Evolutionary conservation across 2,888 invertebrate species (phyloP).

Genomic region (Bellardia bayeri): DNA sequence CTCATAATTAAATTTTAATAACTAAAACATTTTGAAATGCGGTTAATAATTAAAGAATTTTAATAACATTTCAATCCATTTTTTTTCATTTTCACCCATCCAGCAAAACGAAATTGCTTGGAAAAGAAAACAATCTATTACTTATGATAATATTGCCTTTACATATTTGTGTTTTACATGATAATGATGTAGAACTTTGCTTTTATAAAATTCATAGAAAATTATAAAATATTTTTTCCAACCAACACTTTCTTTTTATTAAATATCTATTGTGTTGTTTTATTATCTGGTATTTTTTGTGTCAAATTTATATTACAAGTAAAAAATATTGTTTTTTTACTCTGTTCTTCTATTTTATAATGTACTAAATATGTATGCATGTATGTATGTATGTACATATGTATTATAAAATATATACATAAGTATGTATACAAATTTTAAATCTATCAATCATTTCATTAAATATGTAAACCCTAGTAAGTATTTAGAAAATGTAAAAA

Average conservation of each 20-base stretch:
- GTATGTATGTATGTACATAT: no score
- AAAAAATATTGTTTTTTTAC: neutral
- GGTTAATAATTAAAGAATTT: neutral
- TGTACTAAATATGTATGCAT: neutral
- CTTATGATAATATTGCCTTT: neutral
- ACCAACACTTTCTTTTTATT: neutral
- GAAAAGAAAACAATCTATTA: neutral
- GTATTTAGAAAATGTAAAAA: constrained; percentile 2
- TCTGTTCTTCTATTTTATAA: neutral
- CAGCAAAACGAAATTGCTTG: neutral
- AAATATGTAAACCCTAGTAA: constrained; percentile 11
- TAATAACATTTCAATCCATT: neutral
- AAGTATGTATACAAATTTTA: neutral
- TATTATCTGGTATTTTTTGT: neutral
- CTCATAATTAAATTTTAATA: neutral
- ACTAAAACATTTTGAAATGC: no score
- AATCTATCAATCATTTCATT: constrained; percentile 61
- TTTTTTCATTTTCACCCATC: neutral
- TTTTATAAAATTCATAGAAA: neutral
- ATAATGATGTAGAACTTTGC: neutral
- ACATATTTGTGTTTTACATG: neutral
- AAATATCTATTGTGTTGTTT: neutral
- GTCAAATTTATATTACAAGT: neutral
- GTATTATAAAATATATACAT: neutral
- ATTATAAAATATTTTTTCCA: neutral